A percentile compares a stretch with the other conserved stretches of the same genome.
Evolutionary conservation across 2,888 invertebrate genomes (phyloP).

Genomic region (Caenorhabditis sp.): DNA sequence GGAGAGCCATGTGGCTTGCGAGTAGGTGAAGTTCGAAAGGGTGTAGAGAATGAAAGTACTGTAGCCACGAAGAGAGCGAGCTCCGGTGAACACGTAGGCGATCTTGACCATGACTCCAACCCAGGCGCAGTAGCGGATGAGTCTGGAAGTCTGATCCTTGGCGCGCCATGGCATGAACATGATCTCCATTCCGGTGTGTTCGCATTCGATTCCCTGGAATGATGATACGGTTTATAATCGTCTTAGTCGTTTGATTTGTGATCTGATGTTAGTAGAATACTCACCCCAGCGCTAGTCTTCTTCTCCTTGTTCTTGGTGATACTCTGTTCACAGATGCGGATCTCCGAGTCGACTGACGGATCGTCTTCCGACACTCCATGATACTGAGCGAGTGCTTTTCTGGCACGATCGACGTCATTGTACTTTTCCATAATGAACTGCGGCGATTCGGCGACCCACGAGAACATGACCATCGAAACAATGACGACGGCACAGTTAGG

Average conservation of each 20-base stretch:
- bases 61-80: slow-evolving; percentile 69
- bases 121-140: slow-evolving; percentile 72
- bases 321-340: slow-evolving; percentile 63
- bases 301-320: slow-evolving; percentile 61
- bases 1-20: slow-evolving; percentile 65
- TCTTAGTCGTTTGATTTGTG: slow-evolving; percentile 22
- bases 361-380: slow-evolving; percentile 69
- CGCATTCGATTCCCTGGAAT: slow-evolving; percentile 44
- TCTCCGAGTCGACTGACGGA: slow-evolving; percentile 69
- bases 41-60: slow-evolving; percentile 69
- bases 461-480: slow-evolving; percentile 64
- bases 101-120: slow-evolving; percentile 75
- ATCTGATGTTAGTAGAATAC: neutral
- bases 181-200: slow-evolving; percentile 64
- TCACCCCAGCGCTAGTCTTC: slow-evolving; percentile 21
- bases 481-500: slow-evolving; percentile 63
- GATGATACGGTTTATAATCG: neutral
- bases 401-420: slow-evolving; percentile 64
- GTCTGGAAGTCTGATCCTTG: slow-evolving; percentile 64
- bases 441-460: slow-evolving; percentile 67
- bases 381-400: slow-evolving; percentile 69
- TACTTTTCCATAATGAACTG: slow-evolving; percentile 69
- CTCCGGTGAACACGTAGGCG: slow-evolving; percentile 75
- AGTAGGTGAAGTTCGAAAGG: slow-evolving; percentile 64
- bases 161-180: slow-evolving; percentile 74